These are phyloP conservation scores for Caenorhabditis parvicauda DNA, from an alignment of 2,888 invertebrate species.

Conservation along the genomic window DNA sequence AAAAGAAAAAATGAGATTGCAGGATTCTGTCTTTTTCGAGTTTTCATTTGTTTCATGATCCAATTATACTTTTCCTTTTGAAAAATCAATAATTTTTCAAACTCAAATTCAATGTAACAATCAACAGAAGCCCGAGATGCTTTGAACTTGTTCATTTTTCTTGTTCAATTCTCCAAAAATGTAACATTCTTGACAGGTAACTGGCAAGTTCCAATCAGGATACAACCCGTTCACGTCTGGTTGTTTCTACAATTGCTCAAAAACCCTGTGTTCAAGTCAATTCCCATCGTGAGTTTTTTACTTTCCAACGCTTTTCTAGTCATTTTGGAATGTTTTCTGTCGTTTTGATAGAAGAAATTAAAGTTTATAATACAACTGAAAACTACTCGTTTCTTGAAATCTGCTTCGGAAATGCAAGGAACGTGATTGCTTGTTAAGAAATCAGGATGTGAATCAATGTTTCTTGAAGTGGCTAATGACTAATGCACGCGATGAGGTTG, in stretches of 20 bases:
- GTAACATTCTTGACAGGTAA: constrained; percentile 70
- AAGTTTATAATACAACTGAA: no score
- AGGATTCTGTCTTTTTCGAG: no score
- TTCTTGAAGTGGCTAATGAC: no score
- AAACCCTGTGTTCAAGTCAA: constrained; percentile 91
- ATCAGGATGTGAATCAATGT: no score
- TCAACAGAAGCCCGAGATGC: neutral
- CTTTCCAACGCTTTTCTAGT: no score
- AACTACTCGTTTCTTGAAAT: no score
- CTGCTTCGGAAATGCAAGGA: no score
- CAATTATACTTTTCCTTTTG: neutral
- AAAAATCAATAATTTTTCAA: neutral
- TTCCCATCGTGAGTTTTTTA: constrained; percentile 82
- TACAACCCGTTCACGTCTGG: constrained; percentile 96
- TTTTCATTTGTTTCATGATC: neutral
- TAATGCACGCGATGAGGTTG: no score
- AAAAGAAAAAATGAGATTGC: no score
- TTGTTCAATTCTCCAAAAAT: neutral
- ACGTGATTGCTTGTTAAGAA: no score
- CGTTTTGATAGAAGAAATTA: no score
- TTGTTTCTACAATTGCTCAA: constrained; percentile 90
- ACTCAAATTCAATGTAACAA: neutral
- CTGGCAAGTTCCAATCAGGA: constrained; percentile 96
- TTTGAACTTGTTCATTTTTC: neutral
- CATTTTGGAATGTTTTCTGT: no score